A percentile compares a stretch with the other conserved stretches of the same genome.
These are phyloP conservation scores for Lagria hirta DNA, from an alignment of 2,888 invertebrate species.

Conservation along the genomic window DNA sequence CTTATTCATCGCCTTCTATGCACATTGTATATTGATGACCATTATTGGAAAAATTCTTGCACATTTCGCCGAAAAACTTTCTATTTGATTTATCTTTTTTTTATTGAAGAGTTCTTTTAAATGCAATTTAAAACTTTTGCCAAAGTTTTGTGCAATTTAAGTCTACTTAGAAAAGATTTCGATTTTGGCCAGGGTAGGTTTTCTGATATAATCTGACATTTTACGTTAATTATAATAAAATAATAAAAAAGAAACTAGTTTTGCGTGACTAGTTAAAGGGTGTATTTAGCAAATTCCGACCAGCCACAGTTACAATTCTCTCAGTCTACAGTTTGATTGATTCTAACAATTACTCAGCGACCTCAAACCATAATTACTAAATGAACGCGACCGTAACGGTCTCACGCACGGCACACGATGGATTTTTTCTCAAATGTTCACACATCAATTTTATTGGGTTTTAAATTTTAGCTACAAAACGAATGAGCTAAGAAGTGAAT, in stretches of 20 bases:
- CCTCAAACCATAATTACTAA: constrained; percentile 18
- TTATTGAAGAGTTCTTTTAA: constrained; percentile 3
- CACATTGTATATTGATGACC: constrained; percentile 6
- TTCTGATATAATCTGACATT: background rate
- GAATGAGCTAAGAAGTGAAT: too few species aligned
- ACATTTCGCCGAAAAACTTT: constrained; percentile 5
- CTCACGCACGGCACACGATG: constrained; percentile 11
- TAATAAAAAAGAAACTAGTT: constrained; percentile 5
- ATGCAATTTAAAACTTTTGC: constrained; percentile 9
- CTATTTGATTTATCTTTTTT: constrained; percentile 12
- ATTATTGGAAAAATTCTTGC: constrained; percentile 12
- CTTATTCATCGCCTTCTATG: constrained; percentile 4
- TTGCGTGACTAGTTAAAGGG: constrained; percentile 14
- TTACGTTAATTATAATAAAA: background rate
- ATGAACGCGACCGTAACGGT: constrained; percentile 15
- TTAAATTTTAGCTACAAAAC: too few species aligned
- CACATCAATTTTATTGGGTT: constrained; percentile 16
- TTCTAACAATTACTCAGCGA: constrained; percentile 20
- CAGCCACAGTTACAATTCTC: constrained; percentile 13
- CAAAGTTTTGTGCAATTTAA: constrained; percentile 7
- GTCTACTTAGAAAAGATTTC: constrained; percentile 1
- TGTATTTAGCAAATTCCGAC: constrained; percentile 17
- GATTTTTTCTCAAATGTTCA: constrained; percentile 16
- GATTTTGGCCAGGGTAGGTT: background rate
- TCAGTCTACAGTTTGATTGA: constrained; percentile 11